These are phyloP conservation scores for Odocoileus virginianus DNA, from an alignment of 2,113 vertebrate species.

Conservation along the genomic window DNA sequence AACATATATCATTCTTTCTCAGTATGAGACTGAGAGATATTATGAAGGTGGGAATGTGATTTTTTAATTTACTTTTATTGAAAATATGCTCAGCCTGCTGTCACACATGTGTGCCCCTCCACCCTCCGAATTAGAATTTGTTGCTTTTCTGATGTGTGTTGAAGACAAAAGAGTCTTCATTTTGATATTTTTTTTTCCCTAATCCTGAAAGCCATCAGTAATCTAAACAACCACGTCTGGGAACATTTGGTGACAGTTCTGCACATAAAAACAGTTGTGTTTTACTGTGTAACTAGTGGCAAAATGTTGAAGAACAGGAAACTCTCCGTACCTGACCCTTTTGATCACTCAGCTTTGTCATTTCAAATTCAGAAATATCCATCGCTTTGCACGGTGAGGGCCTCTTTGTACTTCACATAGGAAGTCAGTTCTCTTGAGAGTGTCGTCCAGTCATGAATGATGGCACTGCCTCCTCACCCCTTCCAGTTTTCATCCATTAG, in stretches of 20 bases:
- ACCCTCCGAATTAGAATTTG: neutral
- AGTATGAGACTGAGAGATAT: neutral
- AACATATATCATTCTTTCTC: neutral
- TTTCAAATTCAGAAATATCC: slow-evolving; percentile 6
- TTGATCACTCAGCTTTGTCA: neutral
- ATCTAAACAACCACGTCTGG: neutral
- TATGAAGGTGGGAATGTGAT: neutral
- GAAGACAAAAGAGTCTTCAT: slow-evolving; percentile 16
- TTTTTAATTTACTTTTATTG: neutral
- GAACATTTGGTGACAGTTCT: neutral
- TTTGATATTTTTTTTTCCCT: neutral
- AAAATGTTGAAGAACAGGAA: neutral
- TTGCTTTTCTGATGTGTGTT: slow-evolving; percentile 8
- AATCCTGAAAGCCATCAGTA: neutral
- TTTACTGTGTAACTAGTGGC: neutral
- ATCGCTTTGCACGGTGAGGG: neutral
- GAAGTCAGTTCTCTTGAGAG: neutral
- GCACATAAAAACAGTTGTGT: slow-evolving; percentile 14
- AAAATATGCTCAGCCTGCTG: neutral
- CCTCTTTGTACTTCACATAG: neutral
- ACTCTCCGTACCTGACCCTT: neutral
- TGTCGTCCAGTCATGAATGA: neutral
- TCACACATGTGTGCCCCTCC: neutral
- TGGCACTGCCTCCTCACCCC: neutral
- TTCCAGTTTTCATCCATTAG: neutral